These are phyloP conservation scores for Drosophila emarginata DNA, from an alignment of 2,888 invertebrate species.

Conservation along the genomic window DNA sequence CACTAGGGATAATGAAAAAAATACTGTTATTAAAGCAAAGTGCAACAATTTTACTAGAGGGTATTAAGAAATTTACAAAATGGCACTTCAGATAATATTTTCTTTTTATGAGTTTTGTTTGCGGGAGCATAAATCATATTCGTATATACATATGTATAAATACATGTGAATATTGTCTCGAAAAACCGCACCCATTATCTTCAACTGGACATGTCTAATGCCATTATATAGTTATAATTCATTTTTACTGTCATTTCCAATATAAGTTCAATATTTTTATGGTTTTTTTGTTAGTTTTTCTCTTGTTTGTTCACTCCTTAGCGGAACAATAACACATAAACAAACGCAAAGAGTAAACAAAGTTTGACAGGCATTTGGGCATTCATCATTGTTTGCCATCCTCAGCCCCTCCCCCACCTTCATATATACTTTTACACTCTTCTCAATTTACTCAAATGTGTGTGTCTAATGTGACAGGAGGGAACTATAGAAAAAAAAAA, in stretches of 20 bases:
- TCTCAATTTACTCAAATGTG: conserved; percentile 33
- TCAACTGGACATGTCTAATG: not conserved
- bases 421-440: not conserved
- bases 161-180: too few relatives aligned
- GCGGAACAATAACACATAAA: conserved; percentile 6
- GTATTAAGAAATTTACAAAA: too few relatives aligned
- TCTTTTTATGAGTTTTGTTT: not conserved
- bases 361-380: conserved; percentile 39
- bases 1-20: too few relatives aligned
- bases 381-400: conserved; percentile 46
- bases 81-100: too few relatives aligned
- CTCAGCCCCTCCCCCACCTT: not conserved
- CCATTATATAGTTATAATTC: conserved; percentile 55
- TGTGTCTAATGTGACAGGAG: conserved; percentile 58
- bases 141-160: not conserved
- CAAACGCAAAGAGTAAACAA: conserved; percentile 22
- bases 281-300: conserved; percentile 21
- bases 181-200: conserved; percentile 1
- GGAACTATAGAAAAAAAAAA: conserved; percentile 6
- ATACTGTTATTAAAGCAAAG: too few relatives aligned
- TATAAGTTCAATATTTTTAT: conserved; percentile 66
- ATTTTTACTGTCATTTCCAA: conserved; percentile 56
- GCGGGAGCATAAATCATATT: conserved; percentile 1
- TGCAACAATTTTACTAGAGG: too few relatives aligned
- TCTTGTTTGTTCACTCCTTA: conserved; percentile 7